These are phyloP conservation scores for Gila orcuttii DNA, from an alignment of 2,113 vertebrate genomes.

Conservation along the genomic window DNA sequence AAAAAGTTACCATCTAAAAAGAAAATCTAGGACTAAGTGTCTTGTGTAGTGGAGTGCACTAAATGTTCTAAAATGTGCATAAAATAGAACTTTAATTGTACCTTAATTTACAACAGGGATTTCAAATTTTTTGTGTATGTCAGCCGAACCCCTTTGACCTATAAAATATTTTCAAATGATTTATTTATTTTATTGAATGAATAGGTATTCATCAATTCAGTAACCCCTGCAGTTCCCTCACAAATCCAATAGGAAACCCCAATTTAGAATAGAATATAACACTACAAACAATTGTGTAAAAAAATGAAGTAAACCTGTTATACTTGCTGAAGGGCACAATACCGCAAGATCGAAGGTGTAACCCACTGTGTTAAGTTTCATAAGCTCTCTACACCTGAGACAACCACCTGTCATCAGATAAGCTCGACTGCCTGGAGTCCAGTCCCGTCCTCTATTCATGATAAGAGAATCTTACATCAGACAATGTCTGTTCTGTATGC, in stretches of 20 bases:
- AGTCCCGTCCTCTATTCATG: conserved; percentile 28
- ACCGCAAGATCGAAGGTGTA: background rate
- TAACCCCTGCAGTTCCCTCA: too few species aligned
- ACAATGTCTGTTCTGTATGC: conserved; percentile 29
- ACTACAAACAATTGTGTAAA: background rate
- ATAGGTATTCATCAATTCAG: too few species aligned
- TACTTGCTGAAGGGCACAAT: background rate
- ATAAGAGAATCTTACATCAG: conserved; percentile 30
- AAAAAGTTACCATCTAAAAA: background rate
- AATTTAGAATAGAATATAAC: too few species aligned
- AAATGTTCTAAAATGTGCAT: too few species aligned
- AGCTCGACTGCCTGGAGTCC: conserved; percentile 5
- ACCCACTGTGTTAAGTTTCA: background rate
- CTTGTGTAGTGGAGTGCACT: background rate
- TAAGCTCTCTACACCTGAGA: conserved; percentile 19
- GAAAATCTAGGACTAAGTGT: background rate
- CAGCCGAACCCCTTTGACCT: too few species aligned
- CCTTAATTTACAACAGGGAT: too few species aligned
- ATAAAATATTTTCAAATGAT: too few species aligned
- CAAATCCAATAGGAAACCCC: too few species aligned
- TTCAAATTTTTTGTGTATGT: too few species aligned
- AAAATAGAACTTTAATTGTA: too few species aligned
- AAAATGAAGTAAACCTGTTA: background rate
- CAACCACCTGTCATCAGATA: conserved; percentile 48
- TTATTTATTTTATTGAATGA: too few species aligned